phyloP scores from a whole-genome alignment of 1,140 invertebrate genomes.

The Conus betulinus region DNA sequence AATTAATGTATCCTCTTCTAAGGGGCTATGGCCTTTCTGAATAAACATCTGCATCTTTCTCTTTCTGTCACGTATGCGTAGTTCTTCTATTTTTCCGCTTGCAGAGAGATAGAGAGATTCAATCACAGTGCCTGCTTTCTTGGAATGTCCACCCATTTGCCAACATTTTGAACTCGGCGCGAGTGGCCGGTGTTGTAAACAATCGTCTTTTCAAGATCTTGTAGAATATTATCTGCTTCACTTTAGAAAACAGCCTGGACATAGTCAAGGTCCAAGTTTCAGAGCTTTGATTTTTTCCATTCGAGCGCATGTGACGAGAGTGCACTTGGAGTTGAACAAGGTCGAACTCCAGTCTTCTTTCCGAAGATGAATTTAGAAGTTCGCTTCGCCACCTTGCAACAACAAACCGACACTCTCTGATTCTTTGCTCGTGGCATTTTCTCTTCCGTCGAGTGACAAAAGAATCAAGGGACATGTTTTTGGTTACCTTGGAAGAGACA shows the following conservation, averaged over 20 bases:
- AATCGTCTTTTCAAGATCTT: conserved; percentile 60
- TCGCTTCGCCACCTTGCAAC: background rate
- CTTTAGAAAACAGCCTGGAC: conserved; percentile 51
- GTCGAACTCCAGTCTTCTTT: background rate
- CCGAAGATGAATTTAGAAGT: background rate
- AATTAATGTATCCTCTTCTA: too few species aligned
- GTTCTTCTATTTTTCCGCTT: background rate
- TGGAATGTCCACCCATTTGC: conserved; percentile 83
- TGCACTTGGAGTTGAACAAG: background rate
- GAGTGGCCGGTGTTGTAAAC: conserved; percentile 72
- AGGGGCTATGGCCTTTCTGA: too few species aligned
- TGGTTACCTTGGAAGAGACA: background rate
- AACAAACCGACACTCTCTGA: background rate
- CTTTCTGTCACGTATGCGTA: too few species aligned
- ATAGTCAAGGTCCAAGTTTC: conserved; percentile 65
- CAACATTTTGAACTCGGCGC: conserved; percentile 82
- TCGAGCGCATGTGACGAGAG: background rate
- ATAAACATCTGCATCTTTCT: too few species aligned
- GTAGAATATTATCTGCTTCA: conserved; percentile 61
- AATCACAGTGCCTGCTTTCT: conserved; percentile 80
- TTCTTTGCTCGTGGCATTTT: background rate
- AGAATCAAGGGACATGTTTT: conserved; percentile 7
- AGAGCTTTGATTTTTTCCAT: conserved; percentile 46
- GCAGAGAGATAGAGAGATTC: background rate
- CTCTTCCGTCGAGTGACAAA: conserved; percentile 14